phyloP scores from a whole-genome alignment of 1,140 invertebrate species.

The Bombus soroeensis region DNA sequence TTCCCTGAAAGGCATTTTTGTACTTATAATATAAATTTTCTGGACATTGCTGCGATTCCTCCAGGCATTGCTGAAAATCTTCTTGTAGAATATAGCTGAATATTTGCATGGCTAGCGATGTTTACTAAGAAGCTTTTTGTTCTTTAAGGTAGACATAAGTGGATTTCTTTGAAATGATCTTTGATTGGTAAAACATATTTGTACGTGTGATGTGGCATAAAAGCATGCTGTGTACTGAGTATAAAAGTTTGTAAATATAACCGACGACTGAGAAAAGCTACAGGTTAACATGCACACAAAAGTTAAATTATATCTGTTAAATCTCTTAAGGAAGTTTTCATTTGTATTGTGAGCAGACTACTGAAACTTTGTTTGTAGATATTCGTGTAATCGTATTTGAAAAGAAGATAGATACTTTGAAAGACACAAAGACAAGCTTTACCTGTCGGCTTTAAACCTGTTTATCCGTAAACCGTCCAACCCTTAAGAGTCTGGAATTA shows the following conservation, averaged over 20 bases:
- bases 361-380: too few species aligned
- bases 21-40: neutral
- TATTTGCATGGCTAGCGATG: neutral
- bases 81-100: neutral
- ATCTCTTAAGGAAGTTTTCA: neutral
- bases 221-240: neutral
- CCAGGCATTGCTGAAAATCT: neutral
- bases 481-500: too few species aligned
- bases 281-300: too few species aligned
- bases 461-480: too few species aligned
- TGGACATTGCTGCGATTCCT: neutral
- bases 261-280: too few species aligned
- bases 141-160: neutral
- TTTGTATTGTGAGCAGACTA: too few species aligned
- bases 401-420: too few species aligned
- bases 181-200: neutral
- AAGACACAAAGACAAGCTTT: too few species aligned
- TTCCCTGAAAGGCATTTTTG: neutral
- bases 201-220: too few species aligned
- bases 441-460: too few species aligned
- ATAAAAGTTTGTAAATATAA: too few species aligned
- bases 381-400: too few species aligned
- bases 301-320: neutral
- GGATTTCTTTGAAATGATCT: neutral
- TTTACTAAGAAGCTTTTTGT: neutral